Evolutionary conservation across 2,113 vertebrate species (phyloP), one percentile per base, ranked within the genome.

Genomic region (Odocoileus virginianus): DNA sequence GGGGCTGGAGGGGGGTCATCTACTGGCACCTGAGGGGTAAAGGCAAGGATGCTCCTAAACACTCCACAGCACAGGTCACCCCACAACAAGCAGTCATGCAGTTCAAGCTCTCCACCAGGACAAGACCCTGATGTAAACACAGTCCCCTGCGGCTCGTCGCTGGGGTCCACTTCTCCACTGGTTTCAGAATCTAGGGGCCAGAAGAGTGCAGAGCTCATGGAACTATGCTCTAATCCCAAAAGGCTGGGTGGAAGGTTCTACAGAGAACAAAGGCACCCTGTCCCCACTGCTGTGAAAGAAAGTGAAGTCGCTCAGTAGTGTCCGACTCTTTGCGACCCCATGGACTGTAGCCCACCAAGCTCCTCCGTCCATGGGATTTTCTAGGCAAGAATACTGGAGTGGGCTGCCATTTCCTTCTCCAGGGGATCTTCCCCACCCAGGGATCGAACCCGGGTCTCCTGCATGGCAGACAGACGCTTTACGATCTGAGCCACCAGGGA

Each of bases 101-200:
- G 23, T 25, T 13, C 61, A 23, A 36, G 17, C 54, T 2, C 10
- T 33, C 40, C 5, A 6, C 3, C 0, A 16, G 13, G 30, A 5
- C 6, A 6, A 25, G 36, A 4, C 36, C 28, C 28, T 3, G 57
- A 57, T 0, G 7, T 1, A 14, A 30, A 36, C 7, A 2, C 9
- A 5, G 5, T 21, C 8, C n/a, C 71, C 57, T 4, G 2, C 0
- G 0, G 61, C 45, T 15, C 23, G 2, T 12, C 11, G 8, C 33
- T 40, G 16, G 28, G 30, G 25, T 40, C 14, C 50, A 40, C n/a
- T 28, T 76, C 83, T 33, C 21, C 13, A 16, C 92, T 21, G 60
- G 58, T 12, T 25, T 40, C 52, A 43, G 67, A 16, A 19, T 40
- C 74, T 10, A 33, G 25, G 2, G 33, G 67, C 43, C 28, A 19